These are phyloP conservation scores for Mellivora capensis DNA, from an alignment of 2,113 vertebrate genomes.

Conservation along the genomic window DNA sequence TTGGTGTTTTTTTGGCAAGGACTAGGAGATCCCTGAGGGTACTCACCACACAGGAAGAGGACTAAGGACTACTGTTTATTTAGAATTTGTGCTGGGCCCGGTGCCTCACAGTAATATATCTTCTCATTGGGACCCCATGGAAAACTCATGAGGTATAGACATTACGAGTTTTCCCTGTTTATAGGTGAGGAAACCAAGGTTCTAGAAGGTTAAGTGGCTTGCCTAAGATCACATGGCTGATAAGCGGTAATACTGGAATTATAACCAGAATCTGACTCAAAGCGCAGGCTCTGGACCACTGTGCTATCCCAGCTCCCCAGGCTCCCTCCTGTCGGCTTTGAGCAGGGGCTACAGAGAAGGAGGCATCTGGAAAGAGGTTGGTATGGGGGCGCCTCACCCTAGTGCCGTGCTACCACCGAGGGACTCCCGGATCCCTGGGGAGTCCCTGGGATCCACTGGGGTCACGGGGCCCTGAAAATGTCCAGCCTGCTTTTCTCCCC, in stretches of 20 bases:
- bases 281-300: not conserved
- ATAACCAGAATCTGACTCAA: not conserved
- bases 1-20: not conserved
- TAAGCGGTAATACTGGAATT: not conserved
- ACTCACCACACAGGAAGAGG: not conserved
- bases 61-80: not conserved
- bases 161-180: not conserved
- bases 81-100: not conserved
- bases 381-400: not conserved
- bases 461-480: not conserved
- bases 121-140: not conserved
- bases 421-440: not conserved
- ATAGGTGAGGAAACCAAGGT: conserved; percentile 2
- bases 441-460: not conserved
- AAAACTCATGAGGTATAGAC: not conserved
- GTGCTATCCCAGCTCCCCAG: too few relatives aligned
- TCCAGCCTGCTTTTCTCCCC: not conserved
- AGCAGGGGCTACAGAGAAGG: not conserved
- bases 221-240: not conserved
- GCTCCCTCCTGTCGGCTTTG: too few relatives aligned
- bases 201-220: not conserved
- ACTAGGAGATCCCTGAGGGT: not conserved
- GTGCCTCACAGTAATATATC: not conserved
- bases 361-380: not conserved
- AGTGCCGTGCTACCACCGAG: not conserved